Evolutionary conservation across 2,113 vertebrate genomes (phyloP), one percentile per base, ranked within the genome.

Genomic region (Heteronetta atricapilla): DNA sequence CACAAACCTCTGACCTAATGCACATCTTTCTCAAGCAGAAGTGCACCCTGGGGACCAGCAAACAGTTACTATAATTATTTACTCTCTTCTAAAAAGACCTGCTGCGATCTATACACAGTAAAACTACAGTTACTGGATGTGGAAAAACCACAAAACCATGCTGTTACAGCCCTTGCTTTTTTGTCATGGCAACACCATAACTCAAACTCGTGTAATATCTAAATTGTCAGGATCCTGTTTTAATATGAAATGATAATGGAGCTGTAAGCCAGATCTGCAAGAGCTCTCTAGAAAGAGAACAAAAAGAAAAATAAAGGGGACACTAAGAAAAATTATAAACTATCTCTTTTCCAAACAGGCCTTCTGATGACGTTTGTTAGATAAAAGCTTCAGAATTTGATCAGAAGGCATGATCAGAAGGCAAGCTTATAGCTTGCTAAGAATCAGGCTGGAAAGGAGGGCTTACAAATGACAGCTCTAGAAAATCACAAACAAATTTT

Each of bases 1-100:
- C 75, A 88, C 34, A 91, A 94, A 95, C 92, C 86, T 58, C 89
- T 97, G 97, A 97, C 92, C 92, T 88, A 94, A 88, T 36, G 69
- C 82, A 87, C 74, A 79, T 97, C 96, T 86, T 89, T 93, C 93
- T 66, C 81, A 95, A 94, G 80, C 80, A 80, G 80, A 96, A 95
- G 63, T 91, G 86, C 78, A 96, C 97, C 94, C 96, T 34, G 38
- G 95, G 96, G 97, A 96, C 73, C 69, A 87, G 92, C 96, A 96
- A 96, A 95, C 87, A 95, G 90, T 97, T 90, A 94, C 68, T 95
- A 92, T 92, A 94, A 97, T 97, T 96, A 97, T 95, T 97, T 96
- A 95, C 84, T 82, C 63, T 94, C 95, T 96, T 89, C 76, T 95
- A 86, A 76, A 86, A 86, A 92, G 89, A 89, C 82, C 87, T 95